A percentile compares a stretch with the other conserved stretches of the same genome.
These are phyloP conservation scores for Halcyon malimbica DNA, from an alignment of 2,113 vertebrate genomes.

Conservation along the genomic window DNA sequence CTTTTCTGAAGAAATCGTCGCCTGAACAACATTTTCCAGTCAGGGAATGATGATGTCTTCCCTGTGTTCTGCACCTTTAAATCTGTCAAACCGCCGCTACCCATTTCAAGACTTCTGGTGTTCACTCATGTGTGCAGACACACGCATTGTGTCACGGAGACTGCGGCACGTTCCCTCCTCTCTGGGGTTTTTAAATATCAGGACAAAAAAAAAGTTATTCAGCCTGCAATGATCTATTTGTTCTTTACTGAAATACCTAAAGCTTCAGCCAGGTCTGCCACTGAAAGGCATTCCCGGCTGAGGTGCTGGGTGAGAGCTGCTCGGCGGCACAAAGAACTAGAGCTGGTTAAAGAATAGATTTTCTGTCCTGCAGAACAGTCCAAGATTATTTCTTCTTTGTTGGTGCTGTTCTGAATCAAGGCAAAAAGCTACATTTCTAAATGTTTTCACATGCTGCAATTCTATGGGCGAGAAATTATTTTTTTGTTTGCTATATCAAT, in stretches of 20 bases:
- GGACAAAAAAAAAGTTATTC: background rate
- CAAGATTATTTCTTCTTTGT: background rate
- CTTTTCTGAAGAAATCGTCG: background rate
- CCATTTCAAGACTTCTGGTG: constrained; percentile 4
- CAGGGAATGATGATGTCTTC: background rate
- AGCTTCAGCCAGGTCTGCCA: background rate
- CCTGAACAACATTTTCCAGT: background rate
- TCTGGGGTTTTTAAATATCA: constrained; percentile 14
- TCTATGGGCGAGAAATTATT: background rate
- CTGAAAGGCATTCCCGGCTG: background rate
- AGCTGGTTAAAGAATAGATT: constrained; percentile 1
- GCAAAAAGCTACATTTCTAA: background rate
- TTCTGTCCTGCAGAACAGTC: background rate
- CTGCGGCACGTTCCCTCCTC: background rate
- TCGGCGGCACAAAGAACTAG: background rate
- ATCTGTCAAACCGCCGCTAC: background rate
- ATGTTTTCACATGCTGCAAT: background rate
- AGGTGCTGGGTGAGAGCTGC: background rate
- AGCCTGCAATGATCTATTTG: background rate
- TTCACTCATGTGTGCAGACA: constrained; percentile 38
- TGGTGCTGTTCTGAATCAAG: background rate
- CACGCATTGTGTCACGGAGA: background rate
- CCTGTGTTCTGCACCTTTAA: constrained; percentile 38
- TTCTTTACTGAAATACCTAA: background rate
- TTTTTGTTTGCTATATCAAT: background rate